Conservation (phyloP, 2,888 invertebrate genomes). For the Scaptomyza flava region DNA sequence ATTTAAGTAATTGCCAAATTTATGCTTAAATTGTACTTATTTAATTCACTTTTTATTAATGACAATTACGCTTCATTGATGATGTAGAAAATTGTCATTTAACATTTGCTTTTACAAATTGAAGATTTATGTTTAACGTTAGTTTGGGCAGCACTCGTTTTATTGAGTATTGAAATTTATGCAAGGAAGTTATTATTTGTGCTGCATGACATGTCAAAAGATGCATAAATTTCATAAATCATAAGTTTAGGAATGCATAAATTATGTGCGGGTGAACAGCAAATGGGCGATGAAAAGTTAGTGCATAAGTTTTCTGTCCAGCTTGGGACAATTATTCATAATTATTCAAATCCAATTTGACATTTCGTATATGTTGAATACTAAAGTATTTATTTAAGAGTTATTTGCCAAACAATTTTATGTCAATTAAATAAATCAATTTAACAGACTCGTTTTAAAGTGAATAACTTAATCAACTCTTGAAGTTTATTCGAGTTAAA, state of each 20-base stretch:
- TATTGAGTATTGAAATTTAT: constrained; percentile 48
- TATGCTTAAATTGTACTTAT: constrained; percentile 45
- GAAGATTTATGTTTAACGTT: constrained; percentile 31
- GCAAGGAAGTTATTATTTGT: constrained; percentile 24
- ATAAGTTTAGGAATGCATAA: constrained; percentile 61
- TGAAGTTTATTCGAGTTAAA: not conserved
- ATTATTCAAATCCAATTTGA: constrained; percentile 33
- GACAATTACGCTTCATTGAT: constrained; percentile 73
- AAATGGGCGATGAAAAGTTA: constrained; percentile 29
- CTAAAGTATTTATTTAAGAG: not conserved
- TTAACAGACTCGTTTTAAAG: not conserved
- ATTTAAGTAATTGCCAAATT: constrained; percentile 56
- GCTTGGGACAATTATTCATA: constrained; percentile 42
- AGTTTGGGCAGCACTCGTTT: constrained; percentile 20
- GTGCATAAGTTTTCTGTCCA: constrained; percentile 27
- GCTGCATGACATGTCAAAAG: constrained; percentile 25
- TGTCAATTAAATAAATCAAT: constrained; percentile 1
- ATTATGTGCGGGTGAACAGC: constrained; percentile 26
- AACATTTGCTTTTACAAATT: constrained; percentile 32
- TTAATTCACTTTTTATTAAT: constrained; percentile 50
- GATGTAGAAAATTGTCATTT: constrained; percentile 47
- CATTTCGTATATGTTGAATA: not conserved
- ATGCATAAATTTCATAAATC: constrained; percentile 65
- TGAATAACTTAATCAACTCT: not conserved
- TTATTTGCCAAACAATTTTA: not conserved